Evolutionary conservation across 2,888 invertebrate species (phyloP).

Genomic region (Tachina lurida): DNA sequence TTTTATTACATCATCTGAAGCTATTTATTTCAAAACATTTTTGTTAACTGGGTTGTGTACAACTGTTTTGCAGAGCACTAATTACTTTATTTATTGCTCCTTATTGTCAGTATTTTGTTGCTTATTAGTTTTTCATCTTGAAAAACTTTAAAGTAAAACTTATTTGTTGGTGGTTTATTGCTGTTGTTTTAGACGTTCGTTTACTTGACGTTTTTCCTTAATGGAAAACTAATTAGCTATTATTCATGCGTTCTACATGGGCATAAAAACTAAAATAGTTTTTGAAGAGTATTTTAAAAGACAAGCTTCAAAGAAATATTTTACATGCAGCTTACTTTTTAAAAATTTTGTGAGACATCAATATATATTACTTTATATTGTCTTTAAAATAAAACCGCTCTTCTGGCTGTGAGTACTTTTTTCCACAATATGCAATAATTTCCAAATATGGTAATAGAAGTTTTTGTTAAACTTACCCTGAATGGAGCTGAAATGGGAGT

Average conservation of each 20-base stretch:
- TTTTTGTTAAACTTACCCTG: no score
- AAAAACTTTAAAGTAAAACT: conserved; percentile 40
- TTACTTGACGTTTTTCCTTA: conserved; percentile 10
- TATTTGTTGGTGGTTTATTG: conserved; percentile 24
- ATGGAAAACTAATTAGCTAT: conserved; percentile 61
- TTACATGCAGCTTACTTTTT: no score
- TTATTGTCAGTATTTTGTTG: conserved; percentile 58
- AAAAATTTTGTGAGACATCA: no score
- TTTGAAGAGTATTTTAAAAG: not conserved
- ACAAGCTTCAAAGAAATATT: no score
- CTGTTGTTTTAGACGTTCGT: not conserved
- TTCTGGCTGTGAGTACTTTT: no score
- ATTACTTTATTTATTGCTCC: conserved; percentile 63
- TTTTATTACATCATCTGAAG: no score
- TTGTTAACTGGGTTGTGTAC: conserved; percentile 20
- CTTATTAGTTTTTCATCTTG: conserved; percentile 60
- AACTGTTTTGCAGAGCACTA: conserved; percentile 30
- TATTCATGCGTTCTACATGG: not conserved
- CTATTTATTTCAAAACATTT: not conserved
- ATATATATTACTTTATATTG: no score
- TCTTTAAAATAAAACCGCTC: no score
- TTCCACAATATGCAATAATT: no score
- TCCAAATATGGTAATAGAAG: no score
- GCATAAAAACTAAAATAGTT: not conserved
- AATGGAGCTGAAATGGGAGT: no score